phyloP scores from a whole-genome alignment of 2,113 vertebrate genomes.

The Xerus inauris region DNA sequence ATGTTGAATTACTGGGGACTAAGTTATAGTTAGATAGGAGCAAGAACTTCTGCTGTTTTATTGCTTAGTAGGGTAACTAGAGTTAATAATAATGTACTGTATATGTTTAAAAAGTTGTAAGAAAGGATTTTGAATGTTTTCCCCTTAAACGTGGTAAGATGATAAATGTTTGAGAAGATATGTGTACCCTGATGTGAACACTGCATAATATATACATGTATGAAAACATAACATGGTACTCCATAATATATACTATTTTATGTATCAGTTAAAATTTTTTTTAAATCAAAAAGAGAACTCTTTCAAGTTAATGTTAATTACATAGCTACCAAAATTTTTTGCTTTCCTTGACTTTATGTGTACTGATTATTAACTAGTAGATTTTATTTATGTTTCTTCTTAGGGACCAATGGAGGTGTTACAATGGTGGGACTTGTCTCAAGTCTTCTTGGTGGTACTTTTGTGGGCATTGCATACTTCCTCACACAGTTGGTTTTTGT shows the following conservation, averaged over 20 bases:
- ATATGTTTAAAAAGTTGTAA: not conserved
- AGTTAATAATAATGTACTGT: not conserved
- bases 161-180: not conserved
- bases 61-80: not conserved
- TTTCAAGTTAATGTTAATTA: constrained; percentile 25
- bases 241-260: not conserved
- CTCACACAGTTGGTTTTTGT: constrained; percentile 91
- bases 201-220: not conserved
- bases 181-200: not conserved
- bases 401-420: constrained; percentile 97
- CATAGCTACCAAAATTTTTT: not conserved
- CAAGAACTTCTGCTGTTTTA: not conserved
- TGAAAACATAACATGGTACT: not conserved
- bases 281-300: not conserved
- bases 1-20: not conserved
- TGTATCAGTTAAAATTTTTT: not conserved
- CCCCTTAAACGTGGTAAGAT: not conserved
- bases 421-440: constrained; percentile 91
- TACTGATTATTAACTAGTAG: constrained; percentile 1
- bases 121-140: not conserved
- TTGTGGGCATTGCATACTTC: constrained; percentile 92
- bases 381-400: constrained; percentile 47
- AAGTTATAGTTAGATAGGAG: not conserved
- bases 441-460: constrained; percentile 93
- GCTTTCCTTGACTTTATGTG: constrained; percentile 33